phyloP scores from a whole-genome alignment of 2,113 vertebrate species.

The Xerus inauris region DNA sequence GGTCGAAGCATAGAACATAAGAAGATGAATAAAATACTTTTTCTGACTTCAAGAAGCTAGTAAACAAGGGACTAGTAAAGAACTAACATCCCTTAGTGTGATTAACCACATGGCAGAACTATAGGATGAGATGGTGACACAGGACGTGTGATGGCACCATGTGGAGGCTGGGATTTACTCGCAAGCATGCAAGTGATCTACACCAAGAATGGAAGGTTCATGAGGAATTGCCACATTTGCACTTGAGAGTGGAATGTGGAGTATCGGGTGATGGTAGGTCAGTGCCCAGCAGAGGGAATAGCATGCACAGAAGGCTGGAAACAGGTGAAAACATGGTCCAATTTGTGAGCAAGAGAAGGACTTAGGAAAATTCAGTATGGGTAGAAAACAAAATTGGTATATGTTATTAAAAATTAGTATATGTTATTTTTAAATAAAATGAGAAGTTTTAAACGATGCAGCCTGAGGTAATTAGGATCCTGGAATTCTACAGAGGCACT shows the following conservation, averaged over 20 bases:
- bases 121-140: not conserved
- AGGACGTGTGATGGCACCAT: rapidly evolving
- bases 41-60: not conserved
- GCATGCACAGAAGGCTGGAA: not conserved
- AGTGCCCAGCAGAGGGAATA: not conserved
- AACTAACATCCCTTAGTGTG: not conserved
- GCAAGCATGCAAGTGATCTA: not conserved
- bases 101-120: not conserved
- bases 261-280: not conserved
- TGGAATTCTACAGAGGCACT: not conserved
- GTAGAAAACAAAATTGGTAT: not conserved
- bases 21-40: not conserved
- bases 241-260: not conserved
- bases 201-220: not conserved
- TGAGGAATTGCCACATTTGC: not conserved
- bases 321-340: not conserved
- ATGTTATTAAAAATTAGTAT: too few relatives aligned
- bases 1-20: not conserved
- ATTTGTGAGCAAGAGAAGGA: not conserved
- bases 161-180: not conserved
- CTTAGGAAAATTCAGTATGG: not conserved
- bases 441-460: not conserved
- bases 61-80: not conserved
- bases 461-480: not conserved
- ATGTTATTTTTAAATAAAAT: too few relatives aligned